Conservation (phyloP, 2,113 vertebrate species). For the Ovis aries region DNA sequence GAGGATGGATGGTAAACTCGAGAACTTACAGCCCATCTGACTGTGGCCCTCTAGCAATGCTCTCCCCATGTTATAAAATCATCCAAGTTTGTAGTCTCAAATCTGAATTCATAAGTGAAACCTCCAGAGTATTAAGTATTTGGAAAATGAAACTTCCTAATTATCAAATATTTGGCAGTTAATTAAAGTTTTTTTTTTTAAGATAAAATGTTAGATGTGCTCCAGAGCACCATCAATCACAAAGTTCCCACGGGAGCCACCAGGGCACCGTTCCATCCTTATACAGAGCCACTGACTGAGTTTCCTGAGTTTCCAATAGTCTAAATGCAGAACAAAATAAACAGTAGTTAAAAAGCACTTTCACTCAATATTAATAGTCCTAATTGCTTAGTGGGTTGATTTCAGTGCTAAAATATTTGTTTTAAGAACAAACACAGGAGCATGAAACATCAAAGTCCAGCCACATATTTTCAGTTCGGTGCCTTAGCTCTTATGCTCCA, state of each 20-base stretch:
- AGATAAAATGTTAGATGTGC: neutral
- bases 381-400: neutral
- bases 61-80: neutral
- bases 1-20: neutral
- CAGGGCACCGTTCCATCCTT: neutral
- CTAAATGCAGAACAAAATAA: neutral
- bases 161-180: neutral
- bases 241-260: neutral
- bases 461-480: neutral
- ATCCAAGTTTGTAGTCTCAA: neutral
- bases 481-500: neutral
- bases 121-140: neutral
- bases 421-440: neutral
- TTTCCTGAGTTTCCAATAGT: neutral
- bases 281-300: neutral
- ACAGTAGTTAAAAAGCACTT: neutral
- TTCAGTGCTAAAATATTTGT: neutral
- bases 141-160: neutral
- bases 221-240: neutral
- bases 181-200: neutral
- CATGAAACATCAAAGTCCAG: neutral
- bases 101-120: neutral
- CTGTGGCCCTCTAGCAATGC: neutral
- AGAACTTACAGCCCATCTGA: neutral
- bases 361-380: neutral